phyloP scores from a whole-genome alignment of 2,113 vertebrate species.

The Serilophus lunatus region DNA sequence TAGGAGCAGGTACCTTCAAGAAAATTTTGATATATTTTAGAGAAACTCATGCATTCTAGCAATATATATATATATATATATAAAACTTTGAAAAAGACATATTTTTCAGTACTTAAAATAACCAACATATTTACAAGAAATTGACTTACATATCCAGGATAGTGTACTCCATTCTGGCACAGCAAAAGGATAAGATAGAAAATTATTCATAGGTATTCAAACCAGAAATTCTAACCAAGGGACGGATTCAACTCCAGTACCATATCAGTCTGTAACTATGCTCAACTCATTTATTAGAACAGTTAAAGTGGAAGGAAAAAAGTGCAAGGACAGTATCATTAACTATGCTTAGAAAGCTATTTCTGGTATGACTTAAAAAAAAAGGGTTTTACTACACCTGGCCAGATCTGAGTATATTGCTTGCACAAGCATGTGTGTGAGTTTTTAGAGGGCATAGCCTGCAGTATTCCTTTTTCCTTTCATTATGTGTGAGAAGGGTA shows the following conservation, averaged over 20 bases:
- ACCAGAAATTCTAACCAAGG: not conserved
- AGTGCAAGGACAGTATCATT: not conserved
- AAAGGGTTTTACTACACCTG: not conserved
- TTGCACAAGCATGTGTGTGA: not conserved
- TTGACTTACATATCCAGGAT: constrained; percentile 87
- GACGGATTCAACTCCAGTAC: not conserved
- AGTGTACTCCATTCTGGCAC: constrained; percentile 86
- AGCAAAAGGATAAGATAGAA: constrained; percentile 69
- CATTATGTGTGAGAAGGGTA: not conserved
- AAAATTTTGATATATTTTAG: not conserved
- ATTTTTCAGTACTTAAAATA: not conserved
- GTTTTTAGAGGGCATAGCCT: not conserved
- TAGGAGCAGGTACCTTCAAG: constrained; percentile 80
- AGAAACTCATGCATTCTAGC: not conserved
- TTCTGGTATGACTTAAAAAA: not conserved
- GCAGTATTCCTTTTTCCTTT: not conserved
- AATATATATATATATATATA: not conserved
- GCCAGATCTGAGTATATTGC: not conserved
- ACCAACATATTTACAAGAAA: constrained; percentile 11
- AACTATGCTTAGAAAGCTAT: not conserved
- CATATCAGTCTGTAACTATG: not conserved
- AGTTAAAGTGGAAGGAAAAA: not conserved
- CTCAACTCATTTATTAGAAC: not conserved
- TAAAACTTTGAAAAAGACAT: not conserved
- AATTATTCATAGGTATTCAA: constrained; percentile 4